phyloP scores from a whole-genome alignment of 1,140 invertebrate genomes.

The Tetragonula clypearis region DNA sequence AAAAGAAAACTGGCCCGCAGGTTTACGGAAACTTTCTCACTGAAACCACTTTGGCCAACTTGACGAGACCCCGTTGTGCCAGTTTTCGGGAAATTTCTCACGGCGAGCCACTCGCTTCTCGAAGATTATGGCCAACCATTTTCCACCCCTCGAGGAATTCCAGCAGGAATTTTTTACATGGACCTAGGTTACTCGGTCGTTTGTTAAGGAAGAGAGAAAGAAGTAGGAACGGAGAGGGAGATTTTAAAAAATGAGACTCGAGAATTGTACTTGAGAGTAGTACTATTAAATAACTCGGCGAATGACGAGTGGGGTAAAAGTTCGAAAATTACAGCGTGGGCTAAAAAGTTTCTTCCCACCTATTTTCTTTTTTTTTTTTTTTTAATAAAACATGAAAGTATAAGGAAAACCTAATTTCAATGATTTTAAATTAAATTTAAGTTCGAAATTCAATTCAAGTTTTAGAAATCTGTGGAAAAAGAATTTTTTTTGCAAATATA shows the following conservation, averaged over 20 bases:
- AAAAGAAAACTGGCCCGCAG: background rate
- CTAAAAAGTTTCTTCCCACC: no score
- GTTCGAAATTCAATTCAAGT: no score
- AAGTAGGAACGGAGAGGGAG: background rate
- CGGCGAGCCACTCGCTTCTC: no score
- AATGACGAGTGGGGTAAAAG: background rate
- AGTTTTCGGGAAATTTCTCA: slow-evolving; percentile 3
- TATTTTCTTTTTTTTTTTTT: no score
- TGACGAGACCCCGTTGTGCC: background rate
- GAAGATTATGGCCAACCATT: background rate
- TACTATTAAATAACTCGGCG: background rate
- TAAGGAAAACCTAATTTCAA: no score
- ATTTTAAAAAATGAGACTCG: background rate
- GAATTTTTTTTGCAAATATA: no score
- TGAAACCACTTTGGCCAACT: background rate
- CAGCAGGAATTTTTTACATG: background rate
- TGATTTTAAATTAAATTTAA: no score
- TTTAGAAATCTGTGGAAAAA: no score
- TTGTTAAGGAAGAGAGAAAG: no score
- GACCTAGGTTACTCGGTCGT: background rate
- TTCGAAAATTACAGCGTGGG: background rate
- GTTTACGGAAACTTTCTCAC: background rate
- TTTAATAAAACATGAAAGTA: no score
- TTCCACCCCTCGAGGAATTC: no score
- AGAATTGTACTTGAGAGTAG: background rate